Evolutionary conservation across 2,888 invertebrate species (phyloP).

Genomic region (Oeneis ivallda): DNA sequence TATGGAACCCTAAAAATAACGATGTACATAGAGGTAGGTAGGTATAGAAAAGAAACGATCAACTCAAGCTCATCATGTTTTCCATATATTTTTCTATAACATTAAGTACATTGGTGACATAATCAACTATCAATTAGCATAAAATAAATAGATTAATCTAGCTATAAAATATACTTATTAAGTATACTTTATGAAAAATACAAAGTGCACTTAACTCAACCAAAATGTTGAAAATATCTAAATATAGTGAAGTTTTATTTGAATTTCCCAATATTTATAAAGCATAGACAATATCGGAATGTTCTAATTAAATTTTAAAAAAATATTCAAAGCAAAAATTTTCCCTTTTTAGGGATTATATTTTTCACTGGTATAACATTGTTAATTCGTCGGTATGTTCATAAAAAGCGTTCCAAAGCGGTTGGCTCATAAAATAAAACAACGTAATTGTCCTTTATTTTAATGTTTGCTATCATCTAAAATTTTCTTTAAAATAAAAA

Average conservation of each 20-base stretch:
- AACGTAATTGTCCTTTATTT: background rate
- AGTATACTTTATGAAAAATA: constrained; percentile 22
- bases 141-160: constrained; percentile 35
- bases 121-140: constrained; percentile 45
- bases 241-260: background rate
- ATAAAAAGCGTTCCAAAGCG: background rate
- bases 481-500: background rate
- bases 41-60: constrained; percentile 35
- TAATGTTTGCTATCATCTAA: too few species aligned
- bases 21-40: background rate
- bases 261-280: background rate
- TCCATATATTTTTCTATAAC: constrained; percentile 63
- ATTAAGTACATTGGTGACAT: constrained; percentile 66
- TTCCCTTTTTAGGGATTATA: background rate
- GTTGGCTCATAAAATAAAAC: too few species aligned
- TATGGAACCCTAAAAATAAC: background rate
- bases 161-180: constrained; percentile 30
- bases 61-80: constrained; percentile 58
- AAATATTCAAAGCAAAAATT: background rate
- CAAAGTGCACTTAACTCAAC: constrained; percentile 21
- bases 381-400: background rate
- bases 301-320: background rate
- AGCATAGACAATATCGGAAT: background rate
- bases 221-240: background rate
- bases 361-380: constrained; percentile 2